Evolutionary conservation across 2,113 vertebrate species (phyloP).

Genomic region (Cynopterus brachyotis): DNA sequence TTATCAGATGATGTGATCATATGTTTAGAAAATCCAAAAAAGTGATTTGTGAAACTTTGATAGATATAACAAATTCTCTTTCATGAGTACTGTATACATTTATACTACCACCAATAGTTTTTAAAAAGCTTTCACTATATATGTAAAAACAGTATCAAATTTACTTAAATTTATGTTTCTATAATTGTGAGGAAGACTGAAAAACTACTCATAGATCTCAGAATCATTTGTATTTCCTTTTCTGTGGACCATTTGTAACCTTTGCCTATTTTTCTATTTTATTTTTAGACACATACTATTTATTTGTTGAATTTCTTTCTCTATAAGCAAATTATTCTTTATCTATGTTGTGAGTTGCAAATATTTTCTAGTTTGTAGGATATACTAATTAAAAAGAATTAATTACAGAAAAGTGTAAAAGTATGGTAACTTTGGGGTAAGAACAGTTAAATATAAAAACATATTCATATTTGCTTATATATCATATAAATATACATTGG

Average conservation of each 20-base stretch:
- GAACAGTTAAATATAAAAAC: neutral
- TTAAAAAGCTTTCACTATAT: neutral
- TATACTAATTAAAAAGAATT: neutral
- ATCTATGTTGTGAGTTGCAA: neutral
- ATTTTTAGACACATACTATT: neutral
- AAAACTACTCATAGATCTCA: neutral
- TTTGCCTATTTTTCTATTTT: neutral
- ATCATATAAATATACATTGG: neutral
- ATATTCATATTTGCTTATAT: neutral
- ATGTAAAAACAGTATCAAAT: neutral
- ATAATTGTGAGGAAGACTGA: neutral
- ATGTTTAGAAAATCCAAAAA: neutral
- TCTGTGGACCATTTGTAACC: neutral
- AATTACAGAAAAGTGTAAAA: neutral
- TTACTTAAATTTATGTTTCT: conserved; percentile 26
- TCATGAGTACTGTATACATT: neutral
- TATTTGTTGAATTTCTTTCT: neutral
- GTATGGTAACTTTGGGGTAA: neutral
- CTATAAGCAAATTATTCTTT: neutral
- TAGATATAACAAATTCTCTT: neutral
- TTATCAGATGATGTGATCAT: neutral
- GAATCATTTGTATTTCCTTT: conserved; percentile 21
- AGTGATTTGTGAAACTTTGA: neutral
- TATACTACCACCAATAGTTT: neutral
- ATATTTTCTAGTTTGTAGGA: neutral